phyloP scores from a whole-genome alignment of 2,797 vertebrate genomes.

The Manis javanica region DNA sequence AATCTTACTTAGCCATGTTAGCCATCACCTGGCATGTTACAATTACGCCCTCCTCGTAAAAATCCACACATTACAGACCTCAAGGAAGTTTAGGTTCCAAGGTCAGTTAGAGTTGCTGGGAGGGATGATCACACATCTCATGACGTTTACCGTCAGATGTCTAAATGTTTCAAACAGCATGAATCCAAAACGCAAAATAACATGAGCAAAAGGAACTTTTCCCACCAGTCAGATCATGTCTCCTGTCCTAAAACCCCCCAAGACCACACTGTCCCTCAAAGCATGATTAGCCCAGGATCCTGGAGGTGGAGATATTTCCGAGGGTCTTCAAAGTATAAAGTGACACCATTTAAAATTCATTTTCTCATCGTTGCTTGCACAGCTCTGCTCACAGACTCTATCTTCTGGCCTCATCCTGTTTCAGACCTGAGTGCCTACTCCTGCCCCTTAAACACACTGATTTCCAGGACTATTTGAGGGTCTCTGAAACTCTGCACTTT shows the following conservation, averaged over 20 bases:
- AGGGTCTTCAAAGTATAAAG: not conserved
- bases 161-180: not conserved
- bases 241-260: not conserved
- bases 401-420: not conserved
- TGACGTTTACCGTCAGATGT: not conserved
- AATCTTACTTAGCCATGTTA: not conserved
- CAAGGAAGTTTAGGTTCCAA: not conserved
- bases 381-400: not conserved
- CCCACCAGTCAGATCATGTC: not conserved
- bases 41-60: not conserved
- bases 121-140: not conserved
- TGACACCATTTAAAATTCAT: not conserved
- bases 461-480: no score
- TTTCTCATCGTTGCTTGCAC: not conserved
- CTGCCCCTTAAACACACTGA: not conserved
- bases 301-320: accelerated
- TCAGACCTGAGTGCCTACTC: not conserved
- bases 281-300: not conserved
- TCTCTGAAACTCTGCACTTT: not conserved
- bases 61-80: not conserved
- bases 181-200: not conserved
- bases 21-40: not conserved
- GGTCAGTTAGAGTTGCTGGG: not conserved
- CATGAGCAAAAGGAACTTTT: not conserved
- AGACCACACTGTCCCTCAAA: not conserved